Conservation (phyloP, 1,140 invertebrate genomes). For the Cataglyphis hispanica region DNA sequence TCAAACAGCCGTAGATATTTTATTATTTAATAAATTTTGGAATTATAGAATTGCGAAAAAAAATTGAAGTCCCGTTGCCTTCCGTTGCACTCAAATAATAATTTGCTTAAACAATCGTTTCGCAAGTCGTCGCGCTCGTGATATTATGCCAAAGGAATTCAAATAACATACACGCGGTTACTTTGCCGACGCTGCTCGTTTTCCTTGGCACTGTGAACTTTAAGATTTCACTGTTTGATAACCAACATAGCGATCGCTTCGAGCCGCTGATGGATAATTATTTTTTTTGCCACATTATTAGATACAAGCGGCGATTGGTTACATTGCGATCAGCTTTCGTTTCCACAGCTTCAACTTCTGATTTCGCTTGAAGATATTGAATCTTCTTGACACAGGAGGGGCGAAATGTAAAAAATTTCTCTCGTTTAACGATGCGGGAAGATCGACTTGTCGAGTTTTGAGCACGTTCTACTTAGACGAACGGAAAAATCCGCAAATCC, state of each 20-base stretch:
- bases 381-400: conserved; percentile 18
- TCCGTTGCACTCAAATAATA: conserved; percentile 15
- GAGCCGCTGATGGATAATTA: conserved; percentile 18
- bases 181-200: conserved; percentile 50
- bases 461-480: conserved; percentile 67
- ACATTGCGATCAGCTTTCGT: background rate
- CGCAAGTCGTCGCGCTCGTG: background rate
- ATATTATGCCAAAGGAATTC: conserved; percentile 24
- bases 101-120: conserved; percentile 1
- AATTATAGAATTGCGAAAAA: background rate
- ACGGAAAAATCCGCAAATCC: conserved; percentile 62
- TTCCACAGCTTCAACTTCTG: background rate
- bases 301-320: background rate
- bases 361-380: conserved; percentile 7
- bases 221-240: conserved; percentile 57
- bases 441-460: conserved; percentile 68
- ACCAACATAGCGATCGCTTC: conserved; percentile 16
- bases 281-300: background rate
- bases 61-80: background rate
- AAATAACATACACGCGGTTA: conserved; percentile 11
- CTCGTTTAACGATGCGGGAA: conserved; percentile 54
- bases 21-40: conserved; percentile 1
- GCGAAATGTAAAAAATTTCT: conserved; percentile 45
- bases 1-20: background rate
- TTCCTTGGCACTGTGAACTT: conserved; percentile 75